Conservation (phyloP, 2,797 vertebrate genomes). For the Parambassis ranga region DNA sequence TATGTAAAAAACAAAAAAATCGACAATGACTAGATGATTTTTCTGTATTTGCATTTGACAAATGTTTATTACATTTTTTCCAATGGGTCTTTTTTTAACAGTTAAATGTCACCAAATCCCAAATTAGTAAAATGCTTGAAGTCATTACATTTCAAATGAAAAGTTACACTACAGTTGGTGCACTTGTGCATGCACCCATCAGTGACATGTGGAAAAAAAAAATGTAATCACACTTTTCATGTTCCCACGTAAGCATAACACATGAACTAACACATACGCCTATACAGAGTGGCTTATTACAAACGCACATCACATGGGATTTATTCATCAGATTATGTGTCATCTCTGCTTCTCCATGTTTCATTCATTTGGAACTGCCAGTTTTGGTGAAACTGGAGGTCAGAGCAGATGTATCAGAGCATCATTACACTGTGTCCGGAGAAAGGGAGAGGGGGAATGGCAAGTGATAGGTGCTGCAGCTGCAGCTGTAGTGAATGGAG, state of each 20-base stretch:
- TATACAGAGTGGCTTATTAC: conserved; percentile 49
- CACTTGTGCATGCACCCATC: conserved; percentile 4
- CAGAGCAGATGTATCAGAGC: conserved; percentile 46
- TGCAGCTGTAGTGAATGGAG: conserved; percentile 7
- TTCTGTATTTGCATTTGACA: background rate
- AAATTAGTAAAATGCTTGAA: background rate
- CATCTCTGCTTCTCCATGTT: conserved; percentile 48
- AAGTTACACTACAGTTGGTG: background rate
- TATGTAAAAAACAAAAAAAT: no score
- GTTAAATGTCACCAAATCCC: background rate
- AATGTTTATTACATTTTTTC: background rate
- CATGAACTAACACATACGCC: conserved; percentile 37
- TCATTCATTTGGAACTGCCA: conserved; percentile 52
- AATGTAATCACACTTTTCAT: conserved; percentile 15
- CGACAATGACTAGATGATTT: background rate
- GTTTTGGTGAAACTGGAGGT: conserved; percentile 49
- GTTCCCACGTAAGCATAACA: conserved; percentile 38
- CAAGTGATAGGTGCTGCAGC: conserved; percentile 9
- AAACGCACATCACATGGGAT: conserved; percentile 54
- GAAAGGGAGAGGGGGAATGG: conserved; percentile 1
- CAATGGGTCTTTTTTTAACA: background rate
- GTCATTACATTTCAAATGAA: background rate
- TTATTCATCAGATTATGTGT: conserved; percentile 61
- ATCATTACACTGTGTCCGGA: conserved; percentile 22
- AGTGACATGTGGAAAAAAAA: conserved; percentile 24